A percentile compares a stretch with the other conserved stretches of the same genome.
These are phyloP conservation scores for Pionites leucogaster DNA, from an alignment of 2,113 vertebrate species.

Conservation along the genomic window DNA sequence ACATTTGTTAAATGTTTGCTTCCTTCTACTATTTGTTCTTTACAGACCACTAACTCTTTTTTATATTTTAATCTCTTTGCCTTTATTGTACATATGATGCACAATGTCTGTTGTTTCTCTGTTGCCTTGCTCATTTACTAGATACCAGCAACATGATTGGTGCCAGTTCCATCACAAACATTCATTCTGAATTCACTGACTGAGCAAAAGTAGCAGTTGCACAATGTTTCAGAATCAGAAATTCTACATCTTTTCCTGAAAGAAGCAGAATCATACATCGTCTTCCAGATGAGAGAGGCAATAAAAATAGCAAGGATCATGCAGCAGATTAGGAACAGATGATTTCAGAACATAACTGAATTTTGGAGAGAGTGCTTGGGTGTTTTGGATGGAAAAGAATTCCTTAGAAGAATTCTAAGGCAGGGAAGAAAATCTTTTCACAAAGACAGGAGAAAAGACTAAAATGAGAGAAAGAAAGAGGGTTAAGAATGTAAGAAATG, in stretches of 20 bases:
- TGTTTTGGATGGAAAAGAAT: background rate
- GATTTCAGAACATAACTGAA: background rate
- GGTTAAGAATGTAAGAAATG: background rate
- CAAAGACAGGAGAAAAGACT: background rate
- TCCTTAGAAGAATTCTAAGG: background rate
- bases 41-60: background rate
- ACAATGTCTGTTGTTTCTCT: background rate
- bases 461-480: background rate
- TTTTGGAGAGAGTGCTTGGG: background rate
- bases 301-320: background rate
- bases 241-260: background rate
- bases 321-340: background rate
- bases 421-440: background rate
- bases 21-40: background rate
- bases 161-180: background rate
- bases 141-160: background rate
- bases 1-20: background rate
- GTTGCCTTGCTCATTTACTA: background rate
- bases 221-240: background rate
- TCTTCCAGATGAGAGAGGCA: background rate
- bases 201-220: background rate
- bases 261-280: background rate
- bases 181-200: background rate
- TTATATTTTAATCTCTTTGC: background rate
- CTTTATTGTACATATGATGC: background rate